Conservation (phyloP, 1,140 invertebrate genomes). For the Lepidostoma basale region DNA sequence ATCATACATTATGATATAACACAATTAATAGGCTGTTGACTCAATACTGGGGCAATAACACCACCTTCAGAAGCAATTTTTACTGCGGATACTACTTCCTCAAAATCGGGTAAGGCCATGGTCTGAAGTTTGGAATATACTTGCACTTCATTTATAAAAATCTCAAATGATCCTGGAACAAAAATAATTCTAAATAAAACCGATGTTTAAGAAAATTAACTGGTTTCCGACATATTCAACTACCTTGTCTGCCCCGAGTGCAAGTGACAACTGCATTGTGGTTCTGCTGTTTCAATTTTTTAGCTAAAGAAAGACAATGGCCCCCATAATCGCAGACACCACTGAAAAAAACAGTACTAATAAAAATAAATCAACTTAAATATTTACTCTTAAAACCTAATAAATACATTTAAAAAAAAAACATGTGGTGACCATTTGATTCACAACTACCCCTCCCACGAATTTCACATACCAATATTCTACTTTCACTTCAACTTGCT, state of each 20-base stretch:
- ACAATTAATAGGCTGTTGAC: slow-evolving; percentile 65
- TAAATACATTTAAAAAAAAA: background rate
- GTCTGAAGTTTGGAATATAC: slow-evolving; percentile 71
- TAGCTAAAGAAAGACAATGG: slow-evolving; percentile 64
- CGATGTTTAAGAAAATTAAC: too few species aligned
- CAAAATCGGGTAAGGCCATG: slow-evolving; percentile 67
- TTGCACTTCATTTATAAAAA: slow-evolving; percentile 64
- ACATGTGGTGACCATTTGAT: background rate
- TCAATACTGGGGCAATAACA: slow-evolving; percentile 57
- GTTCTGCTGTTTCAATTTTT: slow-evolving; percentile 60
- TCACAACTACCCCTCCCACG: background rate
- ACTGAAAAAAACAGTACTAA: slow-evolving; percentile 19
- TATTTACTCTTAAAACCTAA: background rate
- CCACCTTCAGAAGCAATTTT: slow-evolving; percentile 60
- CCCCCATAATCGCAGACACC: slow-evolving; percentile 66
- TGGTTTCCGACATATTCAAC: slow-evolving; percentile 8
- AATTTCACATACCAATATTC: background rate
- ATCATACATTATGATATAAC: slow-evolving; percentile 52
- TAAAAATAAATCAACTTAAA: background rate
- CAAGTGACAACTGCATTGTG: slow-evolving; percentile 63
- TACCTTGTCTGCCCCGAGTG: slow-evolving; percentile 64
- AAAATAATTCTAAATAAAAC: too few species aligned
- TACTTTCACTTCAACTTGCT: background rate
- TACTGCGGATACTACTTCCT: slow-evolving; percentile 64
- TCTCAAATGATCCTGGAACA: slow-evolving; percentile 69